Conservation (phyloP, 2,888 invertebrate genomes). For the Clanis bilineata region DNA sequence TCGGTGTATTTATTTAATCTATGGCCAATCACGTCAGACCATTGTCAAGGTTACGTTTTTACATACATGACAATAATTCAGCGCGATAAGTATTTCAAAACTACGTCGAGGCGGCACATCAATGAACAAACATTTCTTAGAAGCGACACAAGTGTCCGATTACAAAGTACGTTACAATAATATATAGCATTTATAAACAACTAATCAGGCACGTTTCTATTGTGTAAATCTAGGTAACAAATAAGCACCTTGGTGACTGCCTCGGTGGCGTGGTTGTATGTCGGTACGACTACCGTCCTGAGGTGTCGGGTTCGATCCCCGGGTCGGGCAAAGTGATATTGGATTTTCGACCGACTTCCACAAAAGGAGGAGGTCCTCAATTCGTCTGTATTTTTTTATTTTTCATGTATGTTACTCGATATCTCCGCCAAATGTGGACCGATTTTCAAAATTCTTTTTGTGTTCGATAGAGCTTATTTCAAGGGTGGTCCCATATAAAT, state of each 20-base stretch:
- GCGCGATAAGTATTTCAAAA: conserved; percentile 52
- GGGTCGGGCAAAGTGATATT: too few relatives aligned
- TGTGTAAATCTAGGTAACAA: background rate
- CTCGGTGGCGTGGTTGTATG: too few relatives aligned
- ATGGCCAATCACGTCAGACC: conserved; percentile 29
- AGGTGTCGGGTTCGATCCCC: too few relatives aligned
- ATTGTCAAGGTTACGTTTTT: conserved; percentile 58
- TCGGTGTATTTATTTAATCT: conserved; percentile 15
- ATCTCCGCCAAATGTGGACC: too few relatives aligned
- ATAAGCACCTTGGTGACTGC: background rate
- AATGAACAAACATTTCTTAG: conserved; percentile 29
- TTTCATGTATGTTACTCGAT: too few relatives aligned
- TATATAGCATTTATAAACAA: background rate
- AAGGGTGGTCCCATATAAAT: too few relatives aligned
- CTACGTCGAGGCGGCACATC: conserved; percentile 36
- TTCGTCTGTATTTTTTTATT: too few relatives aligned
- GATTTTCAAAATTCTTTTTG: too few relatives aligned
- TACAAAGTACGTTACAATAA: conserved; percentile 17
- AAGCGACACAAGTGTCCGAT: conserved; percentile 21
- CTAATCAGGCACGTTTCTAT: background rate
- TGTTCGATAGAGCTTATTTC: too few relatives aligned
- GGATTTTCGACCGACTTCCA: too few relatives aligned
- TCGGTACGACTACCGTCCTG: too few relatives aligned
- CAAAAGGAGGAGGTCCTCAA: too few relatives aligned
- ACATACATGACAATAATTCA: conserved; percentile 31